phyloP scores from a whole-genome alignment of 2,113 vertebrate species.

The Rousettus leschenaultii region DNA sequence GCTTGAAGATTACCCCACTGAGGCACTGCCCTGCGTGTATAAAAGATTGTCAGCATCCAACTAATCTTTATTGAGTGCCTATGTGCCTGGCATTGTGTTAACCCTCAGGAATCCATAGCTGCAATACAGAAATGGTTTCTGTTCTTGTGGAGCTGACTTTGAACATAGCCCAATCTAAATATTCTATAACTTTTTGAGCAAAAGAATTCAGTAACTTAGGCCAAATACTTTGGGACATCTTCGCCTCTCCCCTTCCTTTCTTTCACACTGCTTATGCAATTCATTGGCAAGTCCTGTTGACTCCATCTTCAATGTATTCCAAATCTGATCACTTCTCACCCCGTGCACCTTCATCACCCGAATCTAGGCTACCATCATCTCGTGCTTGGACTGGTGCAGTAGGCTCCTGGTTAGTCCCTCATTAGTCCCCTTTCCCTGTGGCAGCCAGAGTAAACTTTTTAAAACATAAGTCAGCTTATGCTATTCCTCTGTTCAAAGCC shows the following conservation, averaged over 20 bases:
- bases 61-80: not conserved
- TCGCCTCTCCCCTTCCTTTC: not conserved
- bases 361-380: not conserved
- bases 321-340: not conserved
- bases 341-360: not conserved
- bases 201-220: not conserved
- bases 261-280: not conserved
- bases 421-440: not conserved
- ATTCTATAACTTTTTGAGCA: not conserved
- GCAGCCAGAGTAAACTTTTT: not conserved
- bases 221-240: not conserved
- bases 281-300: not conserved
- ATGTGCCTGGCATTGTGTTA: not conserved
- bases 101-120: not conserved
- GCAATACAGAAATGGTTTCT: not conserved
- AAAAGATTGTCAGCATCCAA: not conserved
- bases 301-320: not conserved
- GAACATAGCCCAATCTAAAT: not conserved
- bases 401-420: not conserved
- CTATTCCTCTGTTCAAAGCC: not conserved
- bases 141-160: not conserved
- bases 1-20: accelerated
- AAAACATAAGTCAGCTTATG: not conserved
- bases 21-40: accelerated
- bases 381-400: not conserved